Evolutionary conservation across 1,140 invertebrate genomes (phyloP).

Genomic region (Ridgeia piscesae): DNA sequence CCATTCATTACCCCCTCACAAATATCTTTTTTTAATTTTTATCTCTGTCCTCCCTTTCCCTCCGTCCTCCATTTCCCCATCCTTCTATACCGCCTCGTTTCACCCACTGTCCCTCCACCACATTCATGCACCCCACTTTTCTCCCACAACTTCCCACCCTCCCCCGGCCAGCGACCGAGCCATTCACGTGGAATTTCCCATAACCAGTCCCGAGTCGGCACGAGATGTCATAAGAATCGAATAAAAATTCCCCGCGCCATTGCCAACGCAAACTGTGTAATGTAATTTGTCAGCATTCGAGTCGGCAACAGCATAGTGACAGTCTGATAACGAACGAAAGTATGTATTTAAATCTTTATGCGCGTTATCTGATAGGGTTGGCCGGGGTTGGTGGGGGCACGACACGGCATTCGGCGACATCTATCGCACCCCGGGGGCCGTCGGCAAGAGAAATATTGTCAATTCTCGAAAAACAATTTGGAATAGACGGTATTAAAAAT

Average conservation of each 20-base stretch:
- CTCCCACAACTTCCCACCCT: not conserved
- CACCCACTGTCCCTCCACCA: not conserved
- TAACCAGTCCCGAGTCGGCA: not conserved
- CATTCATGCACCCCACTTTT: not conserved
- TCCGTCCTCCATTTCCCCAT: too few relatives aligned
- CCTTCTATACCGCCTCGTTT: not conserved
- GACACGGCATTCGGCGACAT: not conserved
- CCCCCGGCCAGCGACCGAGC: not conserved
- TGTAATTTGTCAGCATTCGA: not conserved
- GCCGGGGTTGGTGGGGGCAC: not conserved
- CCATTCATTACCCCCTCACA: too few relatives aligned
- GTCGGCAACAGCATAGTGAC: not conserved
- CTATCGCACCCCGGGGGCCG: not conserved
- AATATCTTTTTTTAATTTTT: too few relatives aligned
- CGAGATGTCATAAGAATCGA: constrained; percentile 5
- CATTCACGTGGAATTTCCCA: not conserved
- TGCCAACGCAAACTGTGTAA: not conserved
- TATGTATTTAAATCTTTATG: constrained; percentile 7
- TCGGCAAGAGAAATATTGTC: not conserved
- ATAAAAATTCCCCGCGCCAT: not conserved
- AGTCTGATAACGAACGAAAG: not conserved
- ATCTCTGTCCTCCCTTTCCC: too few relatives aligned
- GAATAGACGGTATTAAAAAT: not conserved
- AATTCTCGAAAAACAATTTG: not conserved
- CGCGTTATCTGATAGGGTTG: not conserved